phyloP scores from a whole-genome alignment of 2,113 vertebrate species.

The Myocastor coypus region DNA sequence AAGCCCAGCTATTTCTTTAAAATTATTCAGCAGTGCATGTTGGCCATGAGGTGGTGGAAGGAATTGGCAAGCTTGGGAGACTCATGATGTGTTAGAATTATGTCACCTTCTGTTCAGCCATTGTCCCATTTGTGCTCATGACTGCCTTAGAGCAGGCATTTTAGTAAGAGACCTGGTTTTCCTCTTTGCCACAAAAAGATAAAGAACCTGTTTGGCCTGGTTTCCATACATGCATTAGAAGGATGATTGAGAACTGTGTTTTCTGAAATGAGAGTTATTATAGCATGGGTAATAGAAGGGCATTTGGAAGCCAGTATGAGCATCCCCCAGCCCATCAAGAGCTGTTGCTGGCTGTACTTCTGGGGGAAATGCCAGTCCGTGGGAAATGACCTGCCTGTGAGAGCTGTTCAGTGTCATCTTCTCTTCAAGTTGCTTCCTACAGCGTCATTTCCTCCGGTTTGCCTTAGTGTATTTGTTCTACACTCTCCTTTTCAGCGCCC shows the following conservation, averaged over 20 bases:
- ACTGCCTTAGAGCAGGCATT: neutral
- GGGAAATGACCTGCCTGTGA: constrained; percentile 3
- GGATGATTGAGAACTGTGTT: constrained; percentile 39
- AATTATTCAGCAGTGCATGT: constrained; percentile 15
- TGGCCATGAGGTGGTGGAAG: neutral
- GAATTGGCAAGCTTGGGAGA: neutral
- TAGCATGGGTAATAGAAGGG: constrained; percentile 52
- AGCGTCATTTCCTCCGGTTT: constrained; percentile 33
- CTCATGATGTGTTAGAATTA: neutral
- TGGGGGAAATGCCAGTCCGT: neutral
- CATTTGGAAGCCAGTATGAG: constrained; percentile 2
- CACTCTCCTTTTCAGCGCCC: neutral
- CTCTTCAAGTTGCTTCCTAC: neutral
- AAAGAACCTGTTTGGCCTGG: constrained; percentile 35
- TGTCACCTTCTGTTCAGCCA: neutral
- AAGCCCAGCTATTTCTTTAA: constrained; percentile 28
- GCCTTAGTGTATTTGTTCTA: neutral
- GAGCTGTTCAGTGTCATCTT: neutral
- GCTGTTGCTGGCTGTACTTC: neutral
- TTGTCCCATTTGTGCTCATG: constrained; percentile 17
- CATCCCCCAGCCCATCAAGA: neutral
- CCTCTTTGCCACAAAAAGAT: constrained; percentile 50
- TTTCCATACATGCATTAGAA: constrained; percentile 46
- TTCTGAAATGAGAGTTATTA: constrained; percentile 68
- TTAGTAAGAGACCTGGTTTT: constrained; percentile 45